phyloP scores from a whole-genome alignment of 2,888 invertebrate species.

The Sepiola atlantica region DNA sequence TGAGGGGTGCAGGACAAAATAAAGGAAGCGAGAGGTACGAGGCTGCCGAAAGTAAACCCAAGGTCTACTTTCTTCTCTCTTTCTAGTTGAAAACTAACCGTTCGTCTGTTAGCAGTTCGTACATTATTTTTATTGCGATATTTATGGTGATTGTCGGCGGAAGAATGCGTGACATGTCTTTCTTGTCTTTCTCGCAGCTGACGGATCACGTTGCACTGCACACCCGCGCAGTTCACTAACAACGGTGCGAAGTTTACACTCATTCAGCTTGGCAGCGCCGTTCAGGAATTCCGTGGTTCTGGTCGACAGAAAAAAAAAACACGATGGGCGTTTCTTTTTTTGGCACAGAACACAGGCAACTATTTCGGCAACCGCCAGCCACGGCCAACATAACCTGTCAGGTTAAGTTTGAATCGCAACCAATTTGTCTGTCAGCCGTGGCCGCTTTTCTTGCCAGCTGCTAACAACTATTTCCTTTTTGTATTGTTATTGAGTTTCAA shows the following conservation, averaged over 20 bases:
- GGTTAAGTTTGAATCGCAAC: neutral
- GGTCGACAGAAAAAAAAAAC: neutral
- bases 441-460: neutral
- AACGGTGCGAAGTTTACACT: neutral
- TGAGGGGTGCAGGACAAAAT: no score
- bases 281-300: neutral
- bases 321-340: neutral
- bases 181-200: neutral
- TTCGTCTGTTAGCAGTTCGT: no score
- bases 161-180: neutral
- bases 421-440: neutral
- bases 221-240: neutral
- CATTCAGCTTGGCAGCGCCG: neutral
- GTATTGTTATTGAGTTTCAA: no score
- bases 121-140: no score
- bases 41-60: no score
- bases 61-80: no score
- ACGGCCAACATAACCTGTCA: neutral
- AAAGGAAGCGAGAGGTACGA: no score
- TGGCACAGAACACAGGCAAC: neutral
- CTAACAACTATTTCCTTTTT: no score
- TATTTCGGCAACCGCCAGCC: neutral
- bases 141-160: neutral
- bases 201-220: neutral
- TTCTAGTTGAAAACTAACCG: no score